phyloP scores from a whole-genome alignment of 2,797 vertebrate genomes.

The Sardinella longiceps region DNA sequence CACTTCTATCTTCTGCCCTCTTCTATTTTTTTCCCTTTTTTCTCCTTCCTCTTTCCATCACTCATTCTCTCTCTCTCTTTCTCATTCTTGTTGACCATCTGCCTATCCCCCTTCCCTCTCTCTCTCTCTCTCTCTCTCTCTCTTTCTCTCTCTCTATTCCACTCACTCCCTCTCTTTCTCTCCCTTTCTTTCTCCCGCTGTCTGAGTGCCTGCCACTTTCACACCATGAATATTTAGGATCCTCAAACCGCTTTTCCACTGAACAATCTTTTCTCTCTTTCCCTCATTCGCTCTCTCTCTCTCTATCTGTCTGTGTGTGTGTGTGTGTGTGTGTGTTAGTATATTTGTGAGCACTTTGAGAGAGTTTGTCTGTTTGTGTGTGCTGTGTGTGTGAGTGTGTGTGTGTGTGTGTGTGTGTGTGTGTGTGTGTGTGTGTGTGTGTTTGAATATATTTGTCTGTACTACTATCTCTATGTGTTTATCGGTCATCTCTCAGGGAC shows the following conservation, averaged over 20 bases:
- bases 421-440: neutral
- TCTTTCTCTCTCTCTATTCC: neutral
- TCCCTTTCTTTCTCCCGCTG: slow-evolving; percentile 31
- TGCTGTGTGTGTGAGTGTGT: neutral
- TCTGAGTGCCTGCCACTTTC: neutral
- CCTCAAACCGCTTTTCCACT: neutral
- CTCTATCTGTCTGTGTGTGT: neutral
- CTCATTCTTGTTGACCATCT: neutral
- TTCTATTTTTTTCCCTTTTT: neutral
- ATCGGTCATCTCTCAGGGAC: neutral
- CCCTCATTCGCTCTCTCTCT: slow-evolving; percentile 37
- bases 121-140: slow-evolving; percentile 20
- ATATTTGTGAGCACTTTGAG: too few species aligned
- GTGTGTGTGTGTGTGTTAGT: too few species aligned
- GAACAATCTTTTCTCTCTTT: slow-evolving; percentile 25
- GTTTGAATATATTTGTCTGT: neutral
- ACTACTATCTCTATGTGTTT: neutral
- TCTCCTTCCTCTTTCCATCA: slow-evolving; percentile 19
- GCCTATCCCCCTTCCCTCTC: slow-evolving; percentile 35
- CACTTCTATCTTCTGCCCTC: slow-evolving; percentile 27
- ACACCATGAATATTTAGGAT: slow-evolving; percentile 40
- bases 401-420: neutral
- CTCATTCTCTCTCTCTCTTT: slow-evolving; percentile 29
- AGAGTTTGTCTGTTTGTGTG: too few species aligned
- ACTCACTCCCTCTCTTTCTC: slow-evolving; percentile 27